These are phyloP conservation scores for Rhinoderma darwinii DNA, from an alignment of 2,113 vertebrate genomes.

Conservation along the genomic window DNA sequence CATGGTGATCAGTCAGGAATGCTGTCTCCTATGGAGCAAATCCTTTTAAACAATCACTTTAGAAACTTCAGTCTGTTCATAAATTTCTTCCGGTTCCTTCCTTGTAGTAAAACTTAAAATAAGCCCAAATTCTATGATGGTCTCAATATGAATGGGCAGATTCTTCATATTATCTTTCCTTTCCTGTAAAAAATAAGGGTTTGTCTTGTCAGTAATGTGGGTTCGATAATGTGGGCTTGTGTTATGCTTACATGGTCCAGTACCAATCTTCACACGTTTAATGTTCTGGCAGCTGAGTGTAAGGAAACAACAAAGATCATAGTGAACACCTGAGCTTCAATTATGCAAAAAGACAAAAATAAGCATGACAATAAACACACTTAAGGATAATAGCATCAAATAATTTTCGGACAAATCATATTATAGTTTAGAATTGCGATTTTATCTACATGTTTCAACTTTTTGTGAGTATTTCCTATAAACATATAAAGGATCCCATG, in stretches of 20 bases:
- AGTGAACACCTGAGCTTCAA: slow-evolving; percentile 56
- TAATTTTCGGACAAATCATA: too few relatives aligned
- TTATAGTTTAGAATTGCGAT: background rate
- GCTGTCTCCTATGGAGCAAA: too few relatives aligned
- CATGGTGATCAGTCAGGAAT: background rate
- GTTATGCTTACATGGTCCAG: slow-evolving; percentile 27
- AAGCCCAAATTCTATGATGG: background rate
- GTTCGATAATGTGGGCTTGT: slow-evolving; percentile 33
- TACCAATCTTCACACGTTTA: slow-evolving; percentile 49
- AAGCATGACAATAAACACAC: slow-evolving; percentile 29
- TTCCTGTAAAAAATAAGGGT: slow-evolving; percentile 42
- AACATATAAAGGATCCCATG: background rate
- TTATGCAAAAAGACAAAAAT: slow-evolving; percentile 50
- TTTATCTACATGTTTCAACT: background rate
- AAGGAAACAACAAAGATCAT: slow-evolving; percentile 45
- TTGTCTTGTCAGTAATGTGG: slow-evolving; percentile 32
- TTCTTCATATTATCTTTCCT: slow-evolving; percentile 11
- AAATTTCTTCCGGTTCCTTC: background rate
- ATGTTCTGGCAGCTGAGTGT: slow-evolving; percentile 32
- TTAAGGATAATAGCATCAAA: background rate
- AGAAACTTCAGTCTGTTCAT: background rate
- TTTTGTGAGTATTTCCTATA: background rate
- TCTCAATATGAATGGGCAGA: background rate
- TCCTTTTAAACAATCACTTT: background rate
- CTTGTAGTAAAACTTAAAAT: background rate